Percentiles rank a stretch among this genome's conserved stretches.
These are phyloP conservation scores for Hartigia nigra DNA, from an alignment of 2,888 invertebrate species.

Conservation along the genomic window DNA sequence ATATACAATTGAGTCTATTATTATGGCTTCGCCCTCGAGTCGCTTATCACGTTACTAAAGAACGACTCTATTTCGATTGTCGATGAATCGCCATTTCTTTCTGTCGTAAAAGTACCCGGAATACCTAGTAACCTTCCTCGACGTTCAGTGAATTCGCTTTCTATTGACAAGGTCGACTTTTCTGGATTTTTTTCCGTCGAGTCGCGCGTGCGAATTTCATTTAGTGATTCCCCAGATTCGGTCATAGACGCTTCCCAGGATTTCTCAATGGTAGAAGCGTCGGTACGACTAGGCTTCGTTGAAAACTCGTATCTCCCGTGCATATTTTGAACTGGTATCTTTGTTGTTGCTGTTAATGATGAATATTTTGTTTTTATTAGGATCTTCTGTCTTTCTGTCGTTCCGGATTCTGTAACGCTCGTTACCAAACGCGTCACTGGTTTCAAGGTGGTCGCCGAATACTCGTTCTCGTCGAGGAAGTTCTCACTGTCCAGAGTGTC, in stretches of 20 bases:
- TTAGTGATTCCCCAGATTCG: constrained; percentile 35
- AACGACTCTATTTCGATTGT: constrained; percentile 64
- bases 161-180: constrained; percentile 61
- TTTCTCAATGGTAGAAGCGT: background rate
- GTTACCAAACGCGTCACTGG: constrained; percentile 67
- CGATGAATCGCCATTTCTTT: constrained; percentile 55
- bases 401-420: constrained; percentile 65
- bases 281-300: constrained; percentile 9
- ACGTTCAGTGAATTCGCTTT: constrained; percentile 51
- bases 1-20: constrained; percentile 18
- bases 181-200: constrained; percentile 48
- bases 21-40: constrained; percentile 26
- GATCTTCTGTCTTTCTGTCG: constrained; percentile 66
- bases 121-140: constrained; percentile 3
- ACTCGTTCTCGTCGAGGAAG: constrained; percentile 15
- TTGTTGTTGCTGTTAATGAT: constrained; percentile 54
- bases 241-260: constrained; percentile 2
- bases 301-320: constrained; percentile 21
- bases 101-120: constrained; percentile 51
- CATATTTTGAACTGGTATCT: constrained; percentile 47
- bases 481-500: constrained; percentile 12
- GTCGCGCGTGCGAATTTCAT: constrained; percentile 49
- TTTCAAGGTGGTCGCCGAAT: constrained; percentile 39
- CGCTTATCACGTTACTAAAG: constrained; percentile 57
- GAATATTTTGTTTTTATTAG: constrained; percentile 63